phyloP scores from a whole-genome alignment of 2,888 invertebrate genomes.

The Drosophila sordidapex region DNA sequence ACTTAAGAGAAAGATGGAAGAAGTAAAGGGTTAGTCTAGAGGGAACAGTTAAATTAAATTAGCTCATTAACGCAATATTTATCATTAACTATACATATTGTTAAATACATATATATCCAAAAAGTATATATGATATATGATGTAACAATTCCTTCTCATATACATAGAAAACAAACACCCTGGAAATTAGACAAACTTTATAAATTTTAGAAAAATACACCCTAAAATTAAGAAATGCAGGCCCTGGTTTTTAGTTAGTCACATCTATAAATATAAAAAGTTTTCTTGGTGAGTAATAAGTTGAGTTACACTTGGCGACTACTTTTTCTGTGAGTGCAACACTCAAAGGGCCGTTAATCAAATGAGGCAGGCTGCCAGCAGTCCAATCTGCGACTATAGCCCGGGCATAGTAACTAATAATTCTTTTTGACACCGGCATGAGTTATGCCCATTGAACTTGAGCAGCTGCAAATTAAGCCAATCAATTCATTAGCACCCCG shows the following conservation, averaged over 20 bases:
- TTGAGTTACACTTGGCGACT: not conserved
- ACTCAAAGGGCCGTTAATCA: conserved; percentile 70
- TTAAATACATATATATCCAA: not conserved
- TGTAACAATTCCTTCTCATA: not conserved
- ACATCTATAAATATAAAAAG: not conserved
- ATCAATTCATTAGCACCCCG: conserved; percentile 75
- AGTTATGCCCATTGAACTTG: conserved; percentile 75
- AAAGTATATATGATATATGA: not conserved
- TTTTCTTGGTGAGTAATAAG: not conserved
- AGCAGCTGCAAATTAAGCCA: conserved; percentile 70
- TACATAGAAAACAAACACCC: not conserved
- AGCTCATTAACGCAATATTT: not conserved
- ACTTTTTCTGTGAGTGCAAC: not conserved
- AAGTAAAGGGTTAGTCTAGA: not conserved
- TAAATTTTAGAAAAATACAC: not conserved
- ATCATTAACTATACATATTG: not conserved
- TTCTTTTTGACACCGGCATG: conserved; percentile 74
- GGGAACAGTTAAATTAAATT: not conserved
- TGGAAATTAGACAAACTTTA: not conserved
- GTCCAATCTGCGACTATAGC: conserved; percentile 37
- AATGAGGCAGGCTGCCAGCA: conserved; percentile 50
- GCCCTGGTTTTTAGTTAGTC: not conserved
- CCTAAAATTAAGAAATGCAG: not conserved
- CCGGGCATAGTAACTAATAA: conserved; percentile 61
- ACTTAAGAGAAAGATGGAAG: not conserved